Evolutionary conservation across 92 coral and sea anemone species (phyloP).

Genomic region (Siderastrea siderea): DNA sequence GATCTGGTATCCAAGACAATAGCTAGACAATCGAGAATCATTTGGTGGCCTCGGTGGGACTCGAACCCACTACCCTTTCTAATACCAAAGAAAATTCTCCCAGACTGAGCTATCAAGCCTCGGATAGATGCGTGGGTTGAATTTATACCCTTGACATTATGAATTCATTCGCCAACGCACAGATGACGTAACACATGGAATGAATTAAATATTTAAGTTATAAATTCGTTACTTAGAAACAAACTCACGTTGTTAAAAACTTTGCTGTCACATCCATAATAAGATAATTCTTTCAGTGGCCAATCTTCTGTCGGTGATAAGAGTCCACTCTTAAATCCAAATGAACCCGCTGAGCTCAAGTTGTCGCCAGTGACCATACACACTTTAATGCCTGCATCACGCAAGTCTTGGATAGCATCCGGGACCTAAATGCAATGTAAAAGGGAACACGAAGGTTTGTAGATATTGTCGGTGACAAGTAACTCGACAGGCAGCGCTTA

Average conservation of each 20-base stretch:
- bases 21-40: no score
- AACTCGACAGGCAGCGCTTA: no score
- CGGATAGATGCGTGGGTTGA: no score
- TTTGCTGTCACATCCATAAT: conserved; percentile 72
- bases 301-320: conserved; percentile 58
- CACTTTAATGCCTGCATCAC: conserved; percentile 65
- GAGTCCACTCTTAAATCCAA: conserved; percentile 71
- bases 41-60: no score
- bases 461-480: neutral
- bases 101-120: no score
- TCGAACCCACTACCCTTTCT: neutral
- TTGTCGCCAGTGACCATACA: conserved; percentile 77
- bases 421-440: conserved; percentile 44
- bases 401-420: conserved; percentile 63
- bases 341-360: conserved; percentile 71
- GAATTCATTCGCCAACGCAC: no score
- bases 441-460: neutral
- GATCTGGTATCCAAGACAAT: neutral
- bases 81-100: neutral
- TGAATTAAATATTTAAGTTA: no score
- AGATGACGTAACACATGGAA: no score
- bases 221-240: no score
- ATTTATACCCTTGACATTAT: no score
- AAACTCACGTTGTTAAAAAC: conserved; percentile 42
- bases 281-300: conserved; percentile 51